Percentiles rank a stretch among this genome's conserved stretches.
These are phyloP conservation scores for Anticlea derivata DNA, from an alignment of 2,888 invertebrate species.

Conservation along the genomic window DNA sequence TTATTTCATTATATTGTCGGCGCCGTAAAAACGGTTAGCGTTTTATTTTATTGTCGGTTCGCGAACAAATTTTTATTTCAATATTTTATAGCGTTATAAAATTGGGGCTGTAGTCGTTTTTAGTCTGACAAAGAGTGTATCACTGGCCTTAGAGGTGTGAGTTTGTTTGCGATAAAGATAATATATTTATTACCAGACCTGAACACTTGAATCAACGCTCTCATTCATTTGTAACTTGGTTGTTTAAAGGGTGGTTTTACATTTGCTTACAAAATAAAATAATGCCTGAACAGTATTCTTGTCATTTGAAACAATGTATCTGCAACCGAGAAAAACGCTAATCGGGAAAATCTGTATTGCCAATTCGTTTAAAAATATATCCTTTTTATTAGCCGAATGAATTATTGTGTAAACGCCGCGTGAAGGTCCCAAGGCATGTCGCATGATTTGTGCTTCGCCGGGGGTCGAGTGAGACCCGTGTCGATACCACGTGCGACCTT, in stretches of 20 bases:
- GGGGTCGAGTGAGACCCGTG: slow-evolving; percentile 58
- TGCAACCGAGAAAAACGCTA: too few relatives aligned
- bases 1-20: slow-evolving; percentile 83
- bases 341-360: too few relatives aligned
- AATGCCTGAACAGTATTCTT: too few relatives aligned
- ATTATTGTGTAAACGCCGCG: slow-evolving; percentile 24
- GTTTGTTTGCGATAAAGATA: slow-evolving; percentile 33
- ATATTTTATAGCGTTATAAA: slow-evolving; percentile 81
- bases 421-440: slow-evolving; percentile 50
- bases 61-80: slow-evolving; percentile 75
- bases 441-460: slow-evolving; percentile 73
- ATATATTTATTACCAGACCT: slow-evolving; percentile 24
- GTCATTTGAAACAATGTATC: too few relatives aligned
- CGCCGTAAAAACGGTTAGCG: slow-evolving; percentile 81
- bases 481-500: slow-evolving; percentile 65
- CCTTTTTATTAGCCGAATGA: slow-evolving; percentile 19
- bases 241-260: too few relatives aligned
- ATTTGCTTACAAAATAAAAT: too few relatives aligned
- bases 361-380: slow-evolving; percentile 11
- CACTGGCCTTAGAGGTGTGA: slow-evolving; percentile 45
- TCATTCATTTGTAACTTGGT: too few relatives aligned
- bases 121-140: slow-evolving; percentile 53
- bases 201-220: too few relatives aligned
- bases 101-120: slow-evolving; percentile 58
- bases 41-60: slow-evolving; percentile 80